A percentile compares a stretch with the other conserved stretches of the same genome.
phyloP scores from a whole-genome alignment of 1,140 invertebrate genomes.

The Pachypeltis micranthus region DNA sequence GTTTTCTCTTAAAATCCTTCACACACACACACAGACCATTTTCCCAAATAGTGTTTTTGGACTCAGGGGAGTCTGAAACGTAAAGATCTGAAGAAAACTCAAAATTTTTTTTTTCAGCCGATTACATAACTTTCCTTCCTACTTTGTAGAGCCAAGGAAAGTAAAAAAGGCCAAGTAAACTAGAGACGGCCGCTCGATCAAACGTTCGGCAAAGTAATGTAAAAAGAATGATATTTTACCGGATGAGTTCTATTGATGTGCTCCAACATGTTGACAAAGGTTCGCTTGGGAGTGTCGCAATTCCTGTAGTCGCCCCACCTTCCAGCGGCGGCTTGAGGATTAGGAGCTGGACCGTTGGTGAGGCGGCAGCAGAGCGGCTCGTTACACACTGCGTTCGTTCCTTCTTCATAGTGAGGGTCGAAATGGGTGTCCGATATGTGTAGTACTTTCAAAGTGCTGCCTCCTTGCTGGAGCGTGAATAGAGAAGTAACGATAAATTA shows the following conservation, averaged over 20 bases:
- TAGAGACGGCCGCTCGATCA: too few relatives aligned
- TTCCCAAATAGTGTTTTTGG: too few relatives aligned
- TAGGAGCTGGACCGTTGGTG: constrained; percentile 60
- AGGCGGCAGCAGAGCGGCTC: constrained; percentile 79
- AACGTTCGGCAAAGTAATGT: too few relatives aligned
- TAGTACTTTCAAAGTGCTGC: constrained; percentile 75
- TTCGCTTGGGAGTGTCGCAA: constrained; percentile 80
- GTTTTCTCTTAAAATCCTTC: too few relatives aligned
- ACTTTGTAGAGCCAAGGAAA: too few relatives aligned
- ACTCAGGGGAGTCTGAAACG: too few relatives aligned
- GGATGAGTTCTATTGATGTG: constrained; percentile 74
- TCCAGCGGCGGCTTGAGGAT: constrained; percentile 65
- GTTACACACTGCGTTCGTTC: constrained; percentile 76
- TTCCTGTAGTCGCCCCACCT: constrained; percentile 88
- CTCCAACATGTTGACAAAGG: constrained; percentile 81
- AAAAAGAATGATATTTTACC: constrained; percentile 39
- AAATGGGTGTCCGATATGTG: constrained; percentile 89
- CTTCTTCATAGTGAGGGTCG: constrained; percentile 83
- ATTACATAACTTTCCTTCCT: too few relatives aligned
- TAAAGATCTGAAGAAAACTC: too few relatives aligned
- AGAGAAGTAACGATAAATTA: not conserved
- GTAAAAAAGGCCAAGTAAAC: too few relatives aligned
- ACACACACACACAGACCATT: too few relatives aligned
- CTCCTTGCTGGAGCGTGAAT: constrained; percentile 39
- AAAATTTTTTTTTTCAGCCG: too few relatives aligned